Evolutionary conservation across 2,888 invertebrate species (phyloP).

Genomic region (Callosobruchus maculatus): DNA sequence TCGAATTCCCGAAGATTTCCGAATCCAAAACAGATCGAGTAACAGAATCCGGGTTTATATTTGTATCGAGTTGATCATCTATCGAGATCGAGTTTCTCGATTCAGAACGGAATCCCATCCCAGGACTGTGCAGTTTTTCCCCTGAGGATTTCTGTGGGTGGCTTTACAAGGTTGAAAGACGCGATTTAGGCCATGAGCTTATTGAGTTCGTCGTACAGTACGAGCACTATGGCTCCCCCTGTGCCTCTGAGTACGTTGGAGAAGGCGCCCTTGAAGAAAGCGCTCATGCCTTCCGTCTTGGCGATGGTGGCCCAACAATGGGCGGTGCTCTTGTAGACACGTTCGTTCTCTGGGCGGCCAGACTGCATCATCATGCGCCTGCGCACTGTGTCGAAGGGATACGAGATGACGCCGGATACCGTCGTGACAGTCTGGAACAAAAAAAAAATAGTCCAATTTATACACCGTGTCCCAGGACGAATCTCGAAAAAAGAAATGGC

Average conservation of each 20-base stretch:
- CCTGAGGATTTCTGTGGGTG: too few relatives aligned
- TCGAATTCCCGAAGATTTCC: too few relatives aligned
- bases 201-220: slow-evolving; percentile 89
- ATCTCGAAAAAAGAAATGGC: too few relatives aligned
- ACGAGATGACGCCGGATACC: slow-evolving; percentile 88
- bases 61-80: too few relatives aligned
- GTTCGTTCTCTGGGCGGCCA: slow-evolving; percentile 75
- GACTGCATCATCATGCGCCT: slow-evolving; percentile 99
- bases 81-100: too few relatives aligned
- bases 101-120: too few relatives aligned
- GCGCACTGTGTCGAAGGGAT: slow-evolving; percentile 94
- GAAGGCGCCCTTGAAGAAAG: slow-evolving; percentile 97
- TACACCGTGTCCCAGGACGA: too few relatives aligned
- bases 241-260: slow-evolving; percentile 93
- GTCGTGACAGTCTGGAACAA: slow-evolving; percentile 70
- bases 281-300: slow-evolving; percentile 74
- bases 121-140: too few relatives aligned
- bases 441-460: too few relatives aligned
- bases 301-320: slow-evolving; percentile 89
- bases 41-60: too few relatives aligned
- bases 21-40: too few relatives aligned
- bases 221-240: slow-evolving; percentile 90
- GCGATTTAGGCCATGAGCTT: slow-evolving; percentile 55
- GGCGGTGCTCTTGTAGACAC: slow-evolving; percentile 85
- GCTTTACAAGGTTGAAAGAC: too few relatives aligned